Evolutionary conservation across 1,140 invertebrate genomes (phyloP), one percentile per base, ranked within the genome.

Genomic region (Pissodes strobi): DNA sequence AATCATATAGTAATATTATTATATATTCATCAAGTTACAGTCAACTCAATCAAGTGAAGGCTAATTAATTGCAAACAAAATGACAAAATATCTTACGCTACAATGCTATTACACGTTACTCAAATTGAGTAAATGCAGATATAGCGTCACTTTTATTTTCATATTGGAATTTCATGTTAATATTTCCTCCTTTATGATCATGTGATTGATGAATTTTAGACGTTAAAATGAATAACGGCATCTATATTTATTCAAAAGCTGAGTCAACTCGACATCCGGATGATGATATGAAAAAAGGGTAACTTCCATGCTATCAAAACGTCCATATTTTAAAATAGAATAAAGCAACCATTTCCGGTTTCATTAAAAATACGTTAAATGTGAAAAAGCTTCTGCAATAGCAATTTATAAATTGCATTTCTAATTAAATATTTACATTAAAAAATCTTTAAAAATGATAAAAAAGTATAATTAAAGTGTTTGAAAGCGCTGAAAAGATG

Each of bases 241-340:
- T 64, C 41, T 64, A 55, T 55, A 64, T 64, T 64, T 64, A 64
- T 64, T 56, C 61, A 64, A 64, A 64, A 56, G 61, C 61, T 43
- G 43, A 64, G 61, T 64, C 49, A 48, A 55, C 61, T 55, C 21
- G 52, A 64, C 61, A 37, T 64, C 38, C 6, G 12, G 49, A 64
- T 30, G 61, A 52, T 64, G 61, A 64, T 64, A 64, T 51, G 61
- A 64, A 23, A 64, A 64, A 64, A 55, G 55, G 21, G 46, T 38
- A n/a, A 51, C 61, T 56, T 34, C 39, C 8, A 41, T 19, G 56
- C 56, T 64, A 64, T 52, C n/a, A 46, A 56, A 64, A 55, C 46
- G 27, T 52, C 38, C 25, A 61, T 52, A 61, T 61, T 61, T 61
- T 59, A 13, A 61, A 61, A 61, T 61, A 61, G 23, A n/a, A 52